These are phyloP conservation scores for Platerodrilus igneus DNA, from an alignment of 2,888 invertebrate species.

Conservation along the genomic window DNA sequence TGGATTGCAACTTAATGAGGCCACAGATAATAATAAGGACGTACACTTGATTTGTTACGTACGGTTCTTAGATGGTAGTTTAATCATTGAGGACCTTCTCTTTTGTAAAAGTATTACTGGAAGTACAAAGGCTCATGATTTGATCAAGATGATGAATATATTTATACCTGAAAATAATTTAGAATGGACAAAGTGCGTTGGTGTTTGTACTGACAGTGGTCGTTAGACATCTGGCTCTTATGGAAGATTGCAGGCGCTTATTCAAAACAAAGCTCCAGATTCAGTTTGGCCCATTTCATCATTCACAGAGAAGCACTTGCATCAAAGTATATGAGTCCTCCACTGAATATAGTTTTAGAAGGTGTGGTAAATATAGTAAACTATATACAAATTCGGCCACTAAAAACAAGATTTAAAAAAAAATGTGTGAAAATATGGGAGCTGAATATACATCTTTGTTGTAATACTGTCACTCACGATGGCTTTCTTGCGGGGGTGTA, in stretches of 20 bases:
- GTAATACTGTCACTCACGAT: constrained; percentile 12
- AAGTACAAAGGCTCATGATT: too few species aligned
- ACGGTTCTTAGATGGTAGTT: constrained; percentile 9
- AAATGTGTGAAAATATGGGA: too few species aligned
- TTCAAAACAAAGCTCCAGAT: constrained; percentile 20
- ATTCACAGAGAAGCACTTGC: too few species aligned
- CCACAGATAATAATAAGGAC: constrained; percentile 13
- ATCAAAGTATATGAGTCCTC: constrained; percentile 2
- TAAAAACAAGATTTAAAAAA: constrained; percentile 2
- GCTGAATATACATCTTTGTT: constrained; percentile 8
- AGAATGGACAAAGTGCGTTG: too few species aligned
- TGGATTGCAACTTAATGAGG: constrained; percentile 13
- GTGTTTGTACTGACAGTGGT: too few species aligned
- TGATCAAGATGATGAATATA: constrained; percentile 24
- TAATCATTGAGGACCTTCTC: constrained; percentile 13
- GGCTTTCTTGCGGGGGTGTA: constrained; percentile 20
- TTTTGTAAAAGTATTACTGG: constrained; percentile 13
- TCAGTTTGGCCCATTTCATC: constrained; percentile 21
- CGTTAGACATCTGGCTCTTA: constrained; percentile 2
- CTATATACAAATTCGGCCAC: constrained; percentile 5
- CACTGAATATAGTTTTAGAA: constrained; percentile 3
- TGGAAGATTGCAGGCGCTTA: constrained; percentile 16
- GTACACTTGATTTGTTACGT: constrained; percentile 15
- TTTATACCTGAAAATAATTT: constrained; percentile 22
- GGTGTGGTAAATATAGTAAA: constrained; percentile 6